A percentile compares a stretch with the other conserved stretches of the same genome.
These are phyloP conservation scores for Leuciscus idus DNA, from an alignment of 2,113 vertebrate genomes.

Conservation along the genomic window DNA sequence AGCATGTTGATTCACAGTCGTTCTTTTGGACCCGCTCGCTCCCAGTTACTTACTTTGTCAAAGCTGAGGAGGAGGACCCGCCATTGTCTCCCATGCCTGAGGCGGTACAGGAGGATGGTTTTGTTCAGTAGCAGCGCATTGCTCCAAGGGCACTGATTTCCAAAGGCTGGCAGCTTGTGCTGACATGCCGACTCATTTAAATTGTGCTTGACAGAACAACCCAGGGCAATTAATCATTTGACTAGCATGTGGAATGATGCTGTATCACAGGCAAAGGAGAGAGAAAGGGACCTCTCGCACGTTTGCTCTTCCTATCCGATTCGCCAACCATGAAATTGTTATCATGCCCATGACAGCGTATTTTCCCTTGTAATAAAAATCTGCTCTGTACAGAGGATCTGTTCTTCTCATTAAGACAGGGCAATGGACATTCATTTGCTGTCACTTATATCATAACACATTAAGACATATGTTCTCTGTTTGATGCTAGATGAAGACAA, in stretches of 20 bases:
- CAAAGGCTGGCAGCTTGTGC: conserved; percentile 50
- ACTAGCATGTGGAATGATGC: conserved; percentile 53
- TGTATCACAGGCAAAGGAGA: conserved; percentile 42
- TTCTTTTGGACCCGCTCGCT: conserved; percentile 5
- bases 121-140: conserved; percentile 34
- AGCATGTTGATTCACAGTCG: conserved; percentile 2
- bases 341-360: conserved; percentile 45
- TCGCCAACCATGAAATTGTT: conserved; percentile 57
- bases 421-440: conserved; percentile 37
- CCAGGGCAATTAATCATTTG: conserved; percentile 58
- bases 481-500: conserved; percentile 39
- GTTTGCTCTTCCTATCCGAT: conserved; percentile 51
- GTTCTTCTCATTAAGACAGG: conserved; percentile 27
- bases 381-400: conserved; percentile 20
- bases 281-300: conserved; percentile 47
- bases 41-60: conserved; percentile 36
- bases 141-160: conserved; percentile 56
- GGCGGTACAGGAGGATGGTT: conserved; percentile 39
- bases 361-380: conserved; percentile 53
- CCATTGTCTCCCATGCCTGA: conserved; percentile 25
- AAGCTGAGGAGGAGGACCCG: conserved; percentile 1
- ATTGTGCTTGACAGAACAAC: conserved; percentile 58
- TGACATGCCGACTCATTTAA: conserved; percentile 36
- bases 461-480: conserved; percentile 52
- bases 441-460: conserved; percentile 29